phyloP scores from a whole-genome alignment of 2,797 vertebrate genomes.

The Macropus fuliginosus region DNA sequence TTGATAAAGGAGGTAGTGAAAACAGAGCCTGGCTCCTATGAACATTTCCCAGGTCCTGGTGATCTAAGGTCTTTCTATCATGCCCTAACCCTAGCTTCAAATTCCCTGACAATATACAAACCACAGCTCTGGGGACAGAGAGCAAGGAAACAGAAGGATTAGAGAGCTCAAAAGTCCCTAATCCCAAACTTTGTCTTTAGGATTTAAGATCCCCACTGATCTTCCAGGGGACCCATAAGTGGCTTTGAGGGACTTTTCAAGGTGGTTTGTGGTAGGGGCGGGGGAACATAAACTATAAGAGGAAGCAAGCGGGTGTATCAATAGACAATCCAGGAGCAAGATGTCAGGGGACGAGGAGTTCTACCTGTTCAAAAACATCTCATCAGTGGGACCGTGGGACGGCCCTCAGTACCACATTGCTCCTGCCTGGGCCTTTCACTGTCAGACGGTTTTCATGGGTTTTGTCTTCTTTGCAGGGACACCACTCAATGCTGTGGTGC shows the following conservation, averaged over 20 bases:
- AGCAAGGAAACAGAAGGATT: conserved; percentile 51
- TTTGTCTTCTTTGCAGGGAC: conserved; percentile 85
- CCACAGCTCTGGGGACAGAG: conserved; percentile 67
- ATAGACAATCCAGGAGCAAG: background rate
- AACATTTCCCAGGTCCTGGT: background rate
- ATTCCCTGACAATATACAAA: conserved; percentile 62
- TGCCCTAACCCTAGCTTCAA: conserved; percentile 35
- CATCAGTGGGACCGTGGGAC: conserved; percentile 86
- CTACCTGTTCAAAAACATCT: conserved; percentile 88
- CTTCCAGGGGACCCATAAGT: conserved; percentile 69
- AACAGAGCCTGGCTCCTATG: background rate
- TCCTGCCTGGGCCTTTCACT: conserved; percentile 87
- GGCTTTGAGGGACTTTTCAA: conserved; percentile 71
- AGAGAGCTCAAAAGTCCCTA: conserved; percentile 69
- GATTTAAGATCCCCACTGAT: conserved; percentile 79
- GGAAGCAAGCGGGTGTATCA: background rate
- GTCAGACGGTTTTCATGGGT: conserved; percentile 90
- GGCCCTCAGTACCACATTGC: conserved; percentile 90
- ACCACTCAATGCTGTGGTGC: conserved; percentile 85
- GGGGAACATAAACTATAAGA: conserved; percentile 59
- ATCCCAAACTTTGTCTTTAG: conserved; percentile 80
- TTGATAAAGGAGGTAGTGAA: background rate
- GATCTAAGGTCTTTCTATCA: background rate
- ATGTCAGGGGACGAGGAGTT: conserved; percentile 88
- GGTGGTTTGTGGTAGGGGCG: conserved; percentile 72